Evolutionary conservation across 2,113 vertebrate genomes (phyloP), one percentile per base, ranked within the genome.

Genomic region (Thinocorus orbignyianus): DNA sequence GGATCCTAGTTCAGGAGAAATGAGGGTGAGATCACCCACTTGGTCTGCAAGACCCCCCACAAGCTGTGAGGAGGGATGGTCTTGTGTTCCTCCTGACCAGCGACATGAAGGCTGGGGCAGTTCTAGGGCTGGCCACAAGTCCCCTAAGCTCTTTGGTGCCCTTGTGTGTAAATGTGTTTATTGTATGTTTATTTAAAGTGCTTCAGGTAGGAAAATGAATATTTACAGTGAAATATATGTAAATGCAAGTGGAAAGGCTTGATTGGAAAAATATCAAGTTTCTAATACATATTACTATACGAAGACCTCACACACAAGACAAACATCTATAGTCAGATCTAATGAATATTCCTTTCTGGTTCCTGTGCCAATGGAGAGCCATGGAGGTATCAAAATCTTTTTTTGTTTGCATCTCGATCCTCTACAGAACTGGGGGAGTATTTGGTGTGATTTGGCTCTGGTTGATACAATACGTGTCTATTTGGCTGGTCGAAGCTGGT

Each of bases 261-360:
- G 86, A 95, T 54, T 98, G 97, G 98, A 97, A 92, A 89, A 91
- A 95, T 41, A 97, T 95, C 97, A 98, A 96, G 92, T 97, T 95
- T 96, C 92, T 97, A 96, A 97, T 97, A 96, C 94, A 97, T 94
- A 97, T 52, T 83, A 95, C 80, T 96, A 23, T 95, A 91, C 73
- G 91, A 86, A 97, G 97, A 85, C 60, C 97, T 97, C 97, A 97
- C 97, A 98, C 97, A 90, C 86, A 81, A 89, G 96, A 87, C 62
- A 93, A 96, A 93, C 30, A 18, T 97, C 97, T 94, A 88, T 88
- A 97, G 93, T 81, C 93, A 44, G 57, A 77, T 86, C 33, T 96
- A 81, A 85, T 93, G 62, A 94, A 54, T 92, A 77, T 93, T 96
- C 81, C 42, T 95, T 84, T 95, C 91, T 95, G 88, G 70, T 90